A percentile compares a stretch with the other conserved stretches of the same genome.
These are phyloP conservation scores for Helarctos malayanus DNA, from an alignment of 2,797 vertebrate species.

Conservation along the genomic window DNA sequence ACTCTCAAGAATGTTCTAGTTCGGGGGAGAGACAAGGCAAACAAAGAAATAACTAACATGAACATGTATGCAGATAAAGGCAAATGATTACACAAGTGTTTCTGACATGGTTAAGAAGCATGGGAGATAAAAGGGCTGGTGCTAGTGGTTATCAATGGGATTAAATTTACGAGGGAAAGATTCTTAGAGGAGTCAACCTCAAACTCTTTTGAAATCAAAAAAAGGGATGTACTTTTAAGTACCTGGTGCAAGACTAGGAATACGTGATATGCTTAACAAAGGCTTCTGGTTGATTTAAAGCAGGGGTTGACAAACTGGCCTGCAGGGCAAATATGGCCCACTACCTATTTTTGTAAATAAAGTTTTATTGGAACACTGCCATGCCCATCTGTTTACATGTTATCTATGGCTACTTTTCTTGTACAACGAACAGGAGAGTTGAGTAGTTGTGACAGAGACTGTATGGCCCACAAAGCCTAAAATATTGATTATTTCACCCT, in stretches of 20 bases:
- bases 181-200: conserved; percentile 42
- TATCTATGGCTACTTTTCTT: conserved; percentile 44
- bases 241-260: neutral
- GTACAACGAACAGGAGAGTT: neutral
- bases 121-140: neutral
- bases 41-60: conserved; percentile 33
- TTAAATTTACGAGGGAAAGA: conserved; percentile 48
- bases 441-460: neutral
- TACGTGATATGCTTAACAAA: conserved; percentile 37
- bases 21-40: conserved; percentile 19
- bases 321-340: neutral
- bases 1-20: conserved; percentile 54
- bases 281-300: conserved; percentile 45
- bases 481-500: conserved; percentile 44
- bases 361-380: conserved; percentile 49
- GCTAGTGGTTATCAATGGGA: neutral
- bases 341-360: conserved; percentile 45
- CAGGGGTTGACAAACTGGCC: conserved; percentile 14
- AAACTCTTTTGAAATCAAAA: conserved; percentile 61
- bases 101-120: conserved; percentile 47
- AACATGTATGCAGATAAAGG: neutral
- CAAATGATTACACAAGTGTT: conserved; percentile 10
- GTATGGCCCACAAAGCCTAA: neutral
- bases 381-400: conserved; percentile 54
- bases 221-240: neutral